phyloP scores from a whole-genome alignment of 2,113 vertebrate species.

The Otolemur garnettii region DNA sequence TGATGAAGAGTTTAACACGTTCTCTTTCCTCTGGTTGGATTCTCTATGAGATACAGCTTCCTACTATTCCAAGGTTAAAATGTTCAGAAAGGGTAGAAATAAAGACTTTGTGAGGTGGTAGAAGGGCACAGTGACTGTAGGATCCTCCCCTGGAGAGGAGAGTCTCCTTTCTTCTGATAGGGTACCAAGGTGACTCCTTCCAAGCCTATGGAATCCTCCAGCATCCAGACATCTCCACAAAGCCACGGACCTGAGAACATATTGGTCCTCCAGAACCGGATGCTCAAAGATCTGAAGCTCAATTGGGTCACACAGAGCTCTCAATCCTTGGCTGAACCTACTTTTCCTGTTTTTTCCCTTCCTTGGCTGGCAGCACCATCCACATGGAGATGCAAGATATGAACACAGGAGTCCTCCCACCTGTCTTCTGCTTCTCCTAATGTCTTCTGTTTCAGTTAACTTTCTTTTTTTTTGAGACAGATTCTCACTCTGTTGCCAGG shows the following conservation, averaged over 20 bases:
- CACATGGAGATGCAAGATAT: not conserved
- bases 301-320: not conserved
- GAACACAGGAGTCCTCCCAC: no score
- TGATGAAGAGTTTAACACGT: not conserved
- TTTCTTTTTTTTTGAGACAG: no score
- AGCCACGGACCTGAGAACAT: not conserved
- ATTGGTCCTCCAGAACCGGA: not conserved
- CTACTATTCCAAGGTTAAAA: not conserved
- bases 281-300: not conserved
- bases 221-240: not conserved
- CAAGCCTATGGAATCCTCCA: not conserved
- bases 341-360: not conserved
- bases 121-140: not conserved
- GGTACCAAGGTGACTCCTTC: not conserved
- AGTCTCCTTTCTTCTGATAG: not conserved
- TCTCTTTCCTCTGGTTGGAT: not conserved
- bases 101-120: not conserved
- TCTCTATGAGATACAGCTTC: not conserved
- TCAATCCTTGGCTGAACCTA: not conserved
- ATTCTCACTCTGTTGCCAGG: no score
- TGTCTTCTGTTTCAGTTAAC: not conserved
- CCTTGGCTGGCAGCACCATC: not conserved
- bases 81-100: not conserved
- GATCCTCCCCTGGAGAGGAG: not conserved
- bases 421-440: not conserved